phyloP scores from a whole-genome alignment of 35 echinoderm and acorn worm genomes.

The Apostichopus japonicus region DNA sequence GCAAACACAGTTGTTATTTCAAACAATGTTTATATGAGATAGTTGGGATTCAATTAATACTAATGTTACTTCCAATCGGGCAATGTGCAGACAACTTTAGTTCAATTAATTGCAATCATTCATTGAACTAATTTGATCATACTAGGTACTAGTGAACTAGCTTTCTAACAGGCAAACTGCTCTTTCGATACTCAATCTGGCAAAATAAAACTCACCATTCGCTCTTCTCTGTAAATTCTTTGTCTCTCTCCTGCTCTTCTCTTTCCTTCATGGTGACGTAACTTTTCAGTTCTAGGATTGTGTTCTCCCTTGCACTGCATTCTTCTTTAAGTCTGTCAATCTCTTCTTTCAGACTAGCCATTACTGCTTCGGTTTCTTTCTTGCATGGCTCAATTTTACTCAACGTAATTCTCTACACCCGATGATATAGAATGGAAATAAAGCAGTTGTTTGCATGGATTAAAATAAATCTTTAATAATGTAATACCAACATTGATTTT shows the following conservation, averaged over 20 bases:
- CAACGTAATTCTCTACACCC: not conserved
- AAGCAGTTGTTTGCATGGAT: too few species aligned
- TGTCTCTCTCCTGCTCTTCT: not conserved
- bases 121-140: too few species aligned
- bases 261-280: not conserved
- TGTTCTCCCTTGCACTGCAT: not conserved
- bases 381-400: not conserved
- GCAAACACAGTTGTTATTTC: too few species aligned
- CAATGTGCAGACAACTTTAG: too few species aligned
- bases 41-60: too few species aligned
- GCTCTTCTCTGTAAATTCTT: not conserved
- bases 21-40: too few species aligned
- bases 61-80: too few species aligned
- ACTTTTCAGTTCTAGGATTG: not conserved
- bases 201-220: not conserved
- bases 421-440: not conserved
- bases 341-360: not conserved
- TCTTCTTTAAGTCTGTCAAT: not conserved
- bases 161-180: not conserved
- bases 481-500: too few species aligned
- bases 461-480: too few species aligned
- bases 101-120: too few species aligned
- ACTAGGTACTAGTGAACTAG: too few species aligned
- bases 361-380: not conserved
- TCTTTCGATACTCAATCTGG: not conserved